Conservation (phyloP, 2,888 invertebrate genomes). For the Eupithecia vulgata region DNA sequence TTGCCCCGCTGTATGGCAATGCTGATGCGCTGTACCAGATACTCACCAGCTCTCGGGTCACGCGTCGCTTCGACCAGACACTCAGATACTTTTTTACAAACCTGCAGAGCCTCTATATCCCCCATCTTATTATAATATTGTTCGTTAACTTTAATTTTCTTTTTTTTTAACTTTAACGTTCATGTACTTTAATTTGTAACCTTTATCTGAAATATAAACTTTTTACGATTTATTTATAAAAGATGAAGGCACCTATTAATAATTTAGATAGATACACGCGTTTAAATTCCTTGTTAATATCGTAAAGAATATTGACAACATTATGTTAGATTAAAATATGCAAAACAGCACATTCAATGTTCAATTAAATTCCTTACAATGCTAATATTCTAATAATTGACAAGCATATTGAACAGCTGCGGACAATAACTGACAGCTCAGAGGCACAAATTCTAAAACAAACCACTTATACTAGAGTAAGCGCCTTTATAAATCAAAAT, state of each 20-base stretch:
- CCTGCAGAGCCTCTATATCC: no score
- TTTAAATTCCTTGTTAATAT: background rate
- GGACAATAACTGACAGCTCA: constrained; percentile 25
- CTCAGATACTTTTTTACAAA: no score
- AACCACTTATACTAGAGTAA: background rate
- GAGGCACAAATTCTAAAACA: constrained; percentile 18
- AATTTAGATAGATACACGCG: background rate
- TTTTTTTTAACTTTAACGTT: no score
- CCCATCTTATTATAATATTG: no score
- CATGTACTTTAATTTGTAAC: no score
- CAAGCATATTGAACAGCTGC: constrained; percentile 20
- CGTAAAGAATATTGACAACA: constrained; percentile 13
- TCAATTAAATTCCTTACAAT: constrained; percentile 2
- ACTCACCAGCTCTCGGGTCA: no score
- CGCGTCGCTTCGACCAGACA: no score
- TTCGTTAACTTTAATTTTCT: no score
- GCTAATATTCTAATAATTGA: constrained; percentile 11
- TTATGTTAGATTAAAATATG: constrained; percentile 9
- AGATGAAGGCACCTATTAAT: background rate
- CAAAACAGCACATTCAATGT: constrained; percentile 1
- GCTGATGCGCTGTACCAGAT: no score
- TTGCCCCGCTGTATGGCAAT: no score
- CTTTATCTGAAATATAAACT: no score
- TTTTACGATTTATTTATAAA: no score
- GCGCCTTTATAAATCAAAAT: constrained; percentile 42